Conservation (phyloP, 2,797 vertebrate species). For the Anguilla marmorata region DNA sequence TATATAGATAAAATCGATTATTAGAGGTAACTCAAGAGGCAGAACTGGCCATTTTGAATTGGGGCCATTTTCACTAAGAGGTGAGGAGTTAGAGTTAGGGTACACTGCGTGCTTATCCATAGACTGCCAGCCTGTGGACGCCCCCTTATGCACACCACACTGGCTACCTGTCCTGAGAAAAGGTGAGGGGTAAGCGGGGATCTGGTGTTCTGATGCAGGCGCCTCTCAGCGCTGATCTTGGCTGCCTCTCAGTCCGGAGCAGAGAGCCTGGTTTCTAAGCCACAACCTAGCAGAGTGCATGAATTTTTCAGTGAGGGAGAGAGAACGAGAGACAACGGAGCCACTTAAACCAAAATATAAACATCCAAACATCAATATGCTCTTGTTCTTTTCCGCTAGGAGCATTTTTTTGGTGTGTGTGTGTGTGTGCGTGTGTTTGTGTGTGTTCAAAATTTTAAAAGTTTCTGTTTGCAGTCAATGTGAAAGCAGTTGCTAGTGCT, state of each 20-base stretch:
- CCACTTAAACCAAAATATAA: slow-evolving; percentile 19
- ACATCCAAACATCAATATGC: slow-evolving; percentile 17
- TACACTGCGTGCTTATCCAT: not conserved
- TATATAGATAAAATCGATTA: no score
- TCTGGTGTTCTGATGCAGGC: not conserved
- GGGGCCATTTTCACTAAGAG: not conserved
- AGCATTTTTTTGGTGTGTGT: not conserved
- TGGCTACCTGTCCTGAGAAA: not conserved
- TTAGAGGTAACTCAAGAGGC: no score
- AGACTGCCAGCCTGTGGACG: not conserved
- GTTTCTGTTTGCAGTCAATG: not conserved
- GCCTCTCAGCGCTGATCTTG: not conserved
- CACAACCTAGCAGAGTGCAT: not conserved
- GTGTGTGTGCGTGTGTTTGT: not conserved
- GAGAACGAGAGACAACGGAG: not conserved
- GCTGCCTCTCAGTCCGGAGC: not conserved
- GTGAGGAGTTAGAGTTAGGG: not conserved
- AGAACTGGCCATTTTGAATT: not conserved
- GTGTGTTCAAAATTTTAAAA: not conserved
- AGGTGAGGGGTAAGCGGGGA: not conserved
- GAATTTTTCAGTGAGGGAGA: slow-evolving; percentile 15
- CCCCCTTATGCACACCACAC: not conserved
- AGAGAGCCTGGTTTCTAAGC: not conserved
- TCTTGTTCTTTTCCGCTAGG: not conserved
- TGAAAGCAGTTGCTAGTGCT: not conserved